Conservation (phyloP, 2,888 invertebrate genomes). For the Hermodice carunculata region DNA sequence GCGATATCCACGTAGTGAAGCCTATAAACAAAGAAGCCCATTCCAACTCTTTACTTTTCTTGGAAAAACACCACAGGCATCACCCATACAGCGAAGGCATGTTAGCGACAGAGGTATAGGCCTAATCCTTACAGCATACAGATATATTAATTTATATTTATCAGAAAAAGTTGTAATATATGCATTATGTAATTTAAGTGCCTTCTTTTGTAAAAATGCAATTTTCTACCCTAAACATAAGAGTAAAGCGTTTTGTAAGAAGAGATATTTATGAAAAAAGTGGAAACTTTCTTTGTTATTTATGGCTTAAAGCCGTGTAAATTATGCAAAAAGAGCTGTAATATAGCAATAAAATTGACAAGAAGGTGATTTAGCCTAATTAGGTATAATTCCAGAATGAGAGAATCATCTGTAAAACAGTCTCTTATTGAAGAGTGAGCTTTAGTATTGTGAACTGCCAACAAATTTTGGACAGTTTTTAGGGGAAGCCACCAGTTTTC, state of each 20-base stretch:
- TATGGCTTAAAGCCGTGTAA: slow-evolving; percentile 18
- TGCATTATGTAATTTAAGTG: slow-evolving; percentile 28
- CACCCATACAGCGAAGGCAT: slow-evolving; percentile 17
- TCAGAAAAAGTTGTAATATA: slow-evolving; percentile 26
- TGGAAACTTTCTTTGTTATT: slow-evolving; percentile 16
- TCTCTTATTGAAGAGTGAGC: too few relatives aligned
- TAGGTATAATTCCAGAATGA: too few relatives aligned
- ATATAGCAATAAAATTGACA: too few relatives aligned
- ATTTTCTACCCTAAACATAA: slow-evolving; percentile 7
- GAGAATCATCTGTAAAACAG: too few relatives aligned
- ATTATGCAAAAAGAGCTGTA: slow-evolving; percentile 9
- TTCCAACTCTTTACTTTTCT: slow-evolving; percentile 10
- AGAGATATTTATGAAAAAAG: slow-evolving; percentile 22
- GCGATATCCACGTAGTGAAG: slow-evolving; percentile 17
- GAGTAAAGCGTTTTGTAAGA: too few relatives aligned
- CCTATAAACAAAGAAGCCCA: slow-evolving; percentile 2
- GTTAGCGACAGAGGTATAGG: slow-evolving; percentile 20
- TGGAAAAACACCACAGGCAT: background rate
- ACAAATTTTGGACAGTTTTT: too few relatives aligned
- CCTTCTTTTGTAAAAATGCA: slow-evolving; percentile 17
- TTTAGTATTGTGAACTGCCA: too few relatives aligned
- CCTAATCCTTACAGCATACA: background rate
- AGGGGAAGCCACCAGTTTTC: too few relatives aligned
- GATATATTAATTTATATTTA: slow-evolving; percentile 7
- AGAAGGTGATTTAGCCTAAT: too few relatives aligned